Evolutionary conservation across 2,888 invertebrate genomes (phyloP).

Genomic region (Eupithecia pulchellata): DNA sequence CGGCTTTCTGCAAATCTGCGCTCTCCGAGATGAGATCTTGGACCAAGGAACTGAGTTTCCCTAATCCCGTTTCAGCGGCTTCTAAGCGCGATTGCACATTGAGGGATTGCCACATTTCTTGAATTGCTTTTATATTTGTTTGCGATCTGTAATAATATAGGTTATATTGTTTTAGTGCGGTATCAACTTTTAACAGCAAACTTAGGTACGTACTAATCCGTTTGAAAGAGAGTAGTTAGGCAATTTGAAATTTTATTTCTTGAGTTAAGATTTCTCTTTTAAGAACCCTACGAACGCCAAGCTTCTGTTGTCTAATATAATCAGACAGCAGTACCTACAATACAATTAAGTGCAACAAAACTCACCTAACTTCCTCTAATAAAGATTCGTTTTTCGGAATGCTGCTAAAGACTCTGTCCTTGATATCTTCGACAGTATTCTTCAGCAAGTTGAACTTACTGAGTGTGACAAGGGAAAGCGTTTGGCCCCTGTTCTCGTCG

Average conservation of each 20-base stretch:
- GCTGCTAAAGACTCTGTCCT: slow-evolving; percentile 72
- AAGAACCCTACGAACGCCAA: background rate
- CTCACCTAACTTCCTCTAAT: slow-evolving; percentile 74
- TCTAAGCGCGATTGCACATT: slow-evolving; percentile 87
- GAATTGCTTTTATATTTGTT: slow-evolving; percentile 77
- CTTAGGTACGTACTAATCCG: background rate
- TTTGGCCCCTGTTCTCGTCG: background rate
- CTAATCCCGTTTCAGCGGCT: slow-evolving; percentile 86
- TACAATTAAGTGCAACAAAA: background rate
- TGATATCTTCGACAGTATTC: slow-evolving; percentile 67
- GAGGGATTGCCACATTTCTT: slow-evolving; percentile 88
- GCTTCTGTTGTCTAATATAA: background rate
- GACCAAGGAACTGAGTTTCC: slow-evolving; percentile 86
- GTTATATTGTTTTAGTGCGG: background rate
- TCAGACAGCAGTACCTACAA: background rate
- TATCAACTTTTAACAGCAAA: background rate
- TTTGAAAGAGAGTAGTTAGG: no score
- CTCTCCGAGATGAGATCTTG: slow-evolving; percentile 83
- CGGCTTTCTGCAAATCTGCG: slow-evolving; percentile 52
- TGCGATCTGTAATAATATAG: slow-evolving; percentile 63
- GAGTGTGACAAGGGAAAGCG: slow-evolving; percentile 74
- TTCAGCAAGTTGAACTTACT: slow-evolving; percentile 77
- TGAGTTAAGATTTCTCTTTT: background rate
- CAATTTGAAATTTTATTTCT: background rate
- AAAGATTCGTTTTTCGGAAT: slow-evolving; percentile 75